Conservation (phyloP, 2,113 vertebrate species). For the Pterocles gutturalis region DNA sequence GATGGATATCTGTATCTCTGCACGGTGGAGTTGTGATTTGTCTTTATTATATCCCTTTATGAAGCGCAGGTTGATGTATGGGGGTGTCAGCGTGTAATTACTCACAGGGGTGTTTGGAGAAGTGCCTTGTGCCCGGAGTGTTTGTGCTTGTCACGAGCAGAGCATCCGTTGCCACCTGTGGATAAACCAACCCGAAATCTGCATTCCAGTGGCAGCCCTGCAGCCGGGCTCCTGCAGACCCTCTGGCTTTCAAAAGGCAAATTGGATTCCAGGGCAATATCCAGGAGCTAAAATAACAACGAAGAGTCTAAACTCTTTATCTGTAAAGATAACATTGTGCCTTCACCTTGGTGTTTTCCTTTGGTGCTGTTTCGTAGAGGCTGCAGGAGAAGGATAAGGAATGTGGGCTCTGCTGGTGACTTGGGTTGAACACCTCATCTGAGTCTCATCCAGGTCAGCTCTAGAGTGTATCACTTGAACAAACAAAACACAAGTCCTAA, state of each 20-base stretch:
- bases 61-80: neutral
- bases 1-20: neutral
- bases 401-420: neutral
- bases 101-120: neutral
- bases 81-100: neutral
- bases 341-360: neutral
- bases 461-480: neutral
- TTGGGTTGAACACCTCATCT: neutral
- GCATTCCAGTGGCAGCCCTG: neutral
- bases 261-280: neutral
- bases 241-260: neutral
- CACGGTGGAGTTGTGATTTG: neutral
- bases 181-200: neutral
- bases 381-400: neutral
- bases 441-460: neutral
- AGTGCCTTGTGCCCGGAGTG: neutral
- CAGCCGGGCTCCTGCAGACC: neutral
- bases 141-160: neutral
- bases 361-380: neutral
- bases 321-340: neutral
- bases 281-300: neutral
- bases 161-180: accelerated
- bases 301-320: neutral
- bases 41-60: neutral
- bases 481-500: neutral